Conservation (phyloP, 1,140 invertebrate genomes). For the Teleopsis dalmanni region DNA sequence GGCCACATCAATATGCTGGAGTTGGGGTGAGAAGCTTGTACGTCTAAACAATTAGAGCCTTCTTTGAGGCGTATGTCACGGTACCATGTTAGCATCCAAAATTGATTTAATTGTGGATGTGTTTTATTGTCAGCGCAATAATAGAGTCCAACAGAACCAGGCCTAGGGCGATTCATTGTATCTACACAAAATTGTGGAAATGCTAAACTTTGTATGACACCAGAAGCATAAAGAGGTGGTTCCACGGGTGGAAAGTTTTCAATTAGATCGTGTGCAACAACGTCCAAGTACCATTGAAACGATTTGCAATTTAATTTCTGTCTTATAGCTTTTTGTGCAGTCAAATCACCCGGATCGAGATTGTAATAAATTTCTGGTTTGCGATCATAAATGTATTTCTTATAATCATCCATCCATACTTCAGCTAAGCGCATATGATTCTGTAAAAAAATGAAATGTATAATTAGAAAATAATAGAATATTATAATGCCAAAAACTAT, state of each 20-base stretch:
- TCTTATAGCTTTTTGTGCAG: constrained; percentile 57
- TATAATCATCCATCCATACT: constrained; percentile 87
- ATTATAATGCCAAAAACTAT: not conserved
- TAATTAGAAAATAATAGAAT: constrained; percentile 22
- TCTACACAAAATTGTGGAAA: constrained; percentile 69
- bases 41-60: constrained; percentile 67
- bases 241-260: constrained; percentile 71
- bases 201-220: constrained; percentile 61
- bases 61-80: constrained; percentile 63
- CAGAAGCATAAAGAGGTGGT: constrained; percentile 61
- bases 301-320: constrained; percentile 65
- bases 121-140: constrained; percentile 24
- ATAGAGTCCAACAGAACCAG: constrained; percentile 56
- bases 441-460: constrained; percentile 43
- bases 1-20: constrained; percentile 65
- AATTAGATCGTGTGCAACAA: constrained; percentile 69
- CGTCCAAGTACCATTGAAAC: constrained; percentile 80
- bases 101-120: constrained; percentile 27
- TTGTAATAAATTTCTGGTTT: constrained; percentile 53
- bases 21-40: constrained; percentile 53
- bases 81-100: constrained; percentile 51
- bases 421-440: constrained; percentile 72
- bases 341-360: constrained; percentile 62
- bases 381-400: constrained; percentile 62
- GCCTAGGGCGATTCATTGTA: constrained; percentile 53